These are phyloP conservation scores for Hirtodrosophila alboralis DNA, from an alignment of 2,888 invertebrate species.

Conservation along the genomic window DNA sequence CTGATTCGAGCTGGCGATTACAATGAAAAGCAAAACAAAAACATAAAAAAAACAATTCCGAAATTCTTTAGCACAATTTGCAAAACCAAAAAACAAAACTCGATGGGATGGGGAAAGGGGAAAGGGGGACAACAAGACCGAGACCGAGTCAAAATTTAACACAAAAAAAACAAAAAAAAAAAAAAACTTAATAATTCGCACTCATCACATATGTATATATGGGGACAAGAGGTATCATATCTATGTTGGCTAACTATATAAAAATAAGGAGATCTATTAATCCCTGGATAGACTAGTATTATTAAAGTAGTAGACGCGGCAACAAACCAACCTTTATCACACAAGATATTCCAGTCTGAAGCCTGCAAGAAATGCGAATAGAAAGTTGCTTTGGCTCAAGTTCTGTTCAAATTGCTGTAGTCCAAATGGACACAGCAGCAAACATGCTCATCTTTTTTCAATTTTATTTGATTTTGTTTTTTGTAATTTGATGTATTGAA, in stretches of 20 bases:
- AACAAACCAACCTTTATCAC: slow-evolving; percentile 82
- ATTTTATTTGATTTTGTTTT: too few relatives aligned
- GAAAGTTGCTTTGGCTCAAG: slow-evolving; percentile 71
- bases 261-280: too few relatives aligned
- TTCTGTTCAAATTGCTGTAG: slow-evolving; percentile 51
- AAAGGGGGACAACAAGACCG: slow-evolving; percentile 23
- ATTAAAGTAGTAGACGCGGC: slow-evolving; percentile 36
- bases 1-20: slow-evolving; percentile 84
- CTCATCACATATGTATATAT: too few relatives aligned
- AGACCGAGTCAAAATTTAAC: slow-evolving; percentile 7
- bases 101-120: slow-evolving; percentile 5
- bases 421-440: slow-evolving; percentile 51
- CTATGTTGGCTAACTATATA: not conserved
- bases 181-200: too few relatives aligned
- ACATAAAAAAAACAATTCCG: too few relatives aligned
- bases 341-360: slow-evolving; percentile 83
- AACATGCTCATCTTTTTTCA: slow-evolving; percentile 59
- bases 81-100: slow-evolving; percentile 3
- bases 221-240: too few relatives aligned
- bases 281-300: too few relatives aligned
- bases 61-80: slow-evolving; percentile 20
- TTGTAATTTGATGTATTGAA: too few relatives aligned
- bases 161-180: too few relatives aligned
- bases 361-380: slow-evolving; percentile 80
- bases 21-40: slow-evolving; percentile 39